These are phyloP conservation scores for Drosophila falleni DNA, from an alignment of 2,888 invertebrate genomes.

Conservation along the genomic window DNA sequence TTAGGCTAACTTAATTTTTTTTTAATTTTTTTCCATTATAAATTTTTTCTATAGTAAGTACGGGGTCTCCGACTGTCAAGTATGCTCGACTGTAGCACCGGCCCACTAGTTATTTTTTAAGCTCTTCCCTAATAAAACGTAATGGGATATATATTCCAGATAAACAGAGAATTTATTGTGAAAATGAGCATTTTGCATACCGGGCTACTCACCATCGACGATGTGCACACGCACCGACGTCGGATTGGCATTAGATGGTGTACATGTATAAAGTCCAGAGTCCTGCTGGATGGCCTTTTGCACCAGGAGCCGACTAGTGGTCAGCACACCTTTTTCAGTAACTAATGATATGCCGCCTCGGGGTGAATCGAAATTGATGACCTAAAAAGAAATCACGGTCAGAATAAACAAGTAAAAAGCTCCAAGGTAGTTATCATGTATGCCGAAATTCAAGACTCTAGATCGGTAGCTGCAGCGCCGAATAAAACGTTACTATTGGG, in stretches of 20 bases:
- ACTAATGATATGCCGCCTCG: constrained; percentile 95
- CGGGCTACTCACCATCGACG: constrained; percentile 90
- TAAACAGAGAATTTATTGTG: neutral
- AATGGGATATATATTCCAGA: neutral
- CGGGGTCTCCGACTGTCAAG: too few relatives aligned
- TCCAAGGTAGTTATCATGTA: too few relatives aligned
- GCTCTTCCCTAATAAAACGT: neutral
- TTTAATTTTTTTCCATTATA: too few relatives aligned
- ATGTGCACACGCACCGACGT: constrained; percentile 93
- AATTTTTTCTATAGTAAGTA: too few relatives aligned
- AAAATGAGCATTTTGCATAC: constrained; percentile 66
- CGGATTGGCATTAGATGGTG: constrained; percentile 93
- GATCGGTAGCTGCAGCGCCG: too few relatives aligned
- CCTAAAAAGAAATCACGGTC: constrained; percentile 85
- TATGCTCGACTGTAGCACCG: too few relatives aligned
- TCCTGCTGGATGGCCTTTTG: constrained; percentile 92
- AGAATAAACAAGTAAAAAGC: too few relatives aligned
- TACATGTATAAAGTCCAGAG: constrained; percentile 93
- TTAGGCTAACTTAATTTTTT: too few relatives aligned
- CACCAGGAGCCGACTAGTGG: constrained; percentile 93
- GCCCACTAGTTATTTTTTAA: too few relatives aligned
- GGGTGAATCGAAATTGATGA: constrained; percentile 95
- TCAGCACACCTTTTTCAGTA: constrained; percentile 93
- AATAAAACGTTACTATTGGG: too few relatives aligned
- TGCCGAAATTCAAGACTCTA: too few relatives aligned